Evolutionary conservation across 2,113 vertebrate species (phyloP).

Genomic region (Vidua chalybeata): DNA sequence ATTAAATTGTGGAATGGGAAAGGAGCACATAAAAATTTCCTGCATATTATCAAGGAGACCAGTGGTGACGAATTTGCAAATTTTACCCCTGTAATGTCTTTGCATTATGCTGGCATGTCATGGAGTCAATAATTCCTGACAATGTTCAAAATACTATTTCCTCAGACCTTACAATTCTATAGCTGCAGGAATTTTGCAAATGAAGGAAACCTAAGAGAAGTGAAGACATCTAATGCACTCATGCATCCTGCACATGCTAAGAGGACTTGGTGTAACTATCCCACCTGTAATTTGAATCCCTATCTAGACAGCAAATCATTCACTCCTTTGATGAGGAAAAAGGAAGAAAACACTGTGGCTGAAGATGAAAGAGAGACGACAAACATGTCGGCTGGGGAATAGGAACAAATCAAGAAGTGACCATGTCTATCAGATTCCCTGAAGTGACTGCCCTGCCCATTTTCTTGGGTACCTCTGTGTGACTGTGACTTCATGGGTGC

Average conservation of each 20-base stretch:
- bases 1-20: neutral
- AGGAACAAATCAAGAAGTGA: neutral
- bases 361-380: neutral
- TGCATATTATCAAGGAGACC: neutral
- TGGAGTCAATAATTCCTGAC: neutral
- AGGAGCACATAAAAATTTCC: neutral
- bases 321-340: neutral
- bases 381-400: neutral
- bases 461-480: neutral
- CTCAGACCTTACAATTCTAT: neutral
- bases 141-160: neutral
- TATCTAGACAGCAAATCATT: neutral
- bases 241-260: neutral
- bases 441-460: neutral
- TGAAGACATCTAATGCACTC: neutral
- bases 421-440: neutral
- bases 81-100: neutral
- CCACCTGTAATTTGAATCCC: neutral
- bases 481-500: neutral
- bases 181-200: neutral
- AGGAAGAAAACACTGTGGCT: neutral
- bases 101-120: neutral
- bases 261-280: neutral
- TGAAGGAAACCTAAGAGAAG: neutral
- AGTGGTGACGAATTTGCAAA: neutral